These are phyloP conservation scores for Chrysodeixis includens DNA, from an alignment of 2,888 invertebrate genomes.

Conservation along the genomic window DNA sequence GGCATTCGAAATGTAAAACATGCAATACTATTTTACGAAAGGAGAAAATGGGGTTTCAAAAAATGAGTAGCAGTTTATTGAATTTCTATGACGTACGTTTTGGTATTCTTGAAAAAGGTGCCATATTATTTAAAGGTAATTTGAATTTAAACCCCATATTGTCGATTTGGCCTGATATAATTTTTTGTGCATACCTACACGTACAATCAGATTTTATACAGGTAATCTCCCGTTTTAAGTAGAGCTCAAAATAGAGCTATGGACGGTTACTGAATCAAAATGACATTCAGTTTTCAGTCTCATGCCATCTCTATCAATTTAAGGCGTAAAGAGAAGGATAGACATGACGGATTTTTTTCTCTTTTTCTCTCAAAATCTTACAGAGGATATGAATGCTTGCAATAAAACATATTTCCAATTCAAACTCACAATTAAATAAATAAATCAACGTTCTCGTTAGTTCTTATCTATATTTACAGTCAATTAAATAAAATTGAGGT, in stretches of 20 bases:
- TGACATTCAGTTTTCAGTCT: too few relatives aligned
- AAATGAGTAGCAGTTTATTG: not conserved
- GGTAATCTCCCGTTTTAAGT: too few relatives aligned
- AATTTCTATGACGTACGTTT: not conserved
- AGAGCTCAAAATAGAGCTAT: too few relatives aligned
- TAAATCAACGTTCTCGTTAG: not conserved
- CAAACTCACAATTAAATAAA: not conserved
- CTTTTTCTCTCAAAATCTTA: not conserved
- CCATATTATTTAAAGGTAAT: too few relatives aligned
- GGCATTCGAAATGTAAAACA: conserved; percentile 14
- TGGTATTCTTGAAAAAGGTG: not conserved
- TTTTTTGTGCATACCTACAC: too few relatives aligned
- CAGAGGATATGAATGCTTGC: not conserved
- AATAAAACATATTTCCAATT: not conserved
- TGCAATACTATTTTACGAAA: not conserved
- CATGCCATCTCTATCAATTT: too few relatives aligned
- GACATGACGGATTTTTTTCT: too few relatives aligned
- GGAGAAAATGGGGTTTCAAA: not conserved
- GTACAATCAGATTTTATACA: too few relatives aligned
- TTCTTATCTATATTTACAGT: not conserved
- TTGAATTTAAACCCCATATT: too few relatives aligned
- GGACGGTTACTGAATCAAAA: too few relatives aligned
- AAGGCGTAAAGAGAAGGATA: too few relatives aligned
- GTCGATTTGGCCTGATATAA: too few relatives aligned
- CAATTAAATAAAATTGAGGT: conserved; percentile 9